Percentiles rank a stretch among this genome's conserved stretches.
These are phyloP conservation scores for Ryuthela nishihirai DNA, from an alignment of 2,888 invertebrate species.

Conservation along the genomic window DNA sequence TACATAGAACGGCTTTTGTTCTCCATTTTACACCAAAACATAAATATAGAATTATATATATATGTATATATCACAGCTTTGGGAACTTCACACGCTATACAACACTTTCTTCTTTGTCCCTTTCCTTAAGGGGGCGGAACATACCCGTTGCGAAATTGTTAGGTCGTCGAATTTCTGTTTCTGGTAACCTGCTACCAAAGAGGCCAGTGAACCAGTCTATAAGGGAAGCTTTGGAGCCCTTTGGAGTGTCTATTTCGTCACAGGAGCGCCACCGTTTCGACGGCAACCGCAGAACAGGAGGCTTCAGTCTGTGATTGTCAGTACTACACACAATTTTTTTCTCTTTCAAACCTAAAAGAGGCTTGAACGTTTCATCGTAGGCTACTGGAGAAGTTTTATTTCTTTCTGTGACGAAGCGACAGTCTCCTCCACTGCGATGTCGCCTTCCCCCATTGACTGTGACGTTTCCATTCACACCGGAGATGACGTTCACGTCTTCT, in stretches of 20 bases:
- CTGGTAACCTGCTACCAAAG: not conserved
- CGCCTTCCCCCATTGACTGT: not conserved
- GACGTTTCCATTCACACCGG: not conserved
- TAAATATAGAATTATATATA: no score
- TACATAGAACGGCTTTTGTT: no score
- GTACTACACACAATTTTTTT: conserved; percentile 9
- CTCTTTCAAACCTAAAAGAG: conserved; percentile 10
- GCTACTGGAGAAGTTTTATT: not conserved
- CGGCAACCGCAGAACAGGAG: not conserved
- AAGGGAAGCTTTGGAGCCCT: not conserved
- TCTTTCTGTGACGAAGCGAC: not conserved
- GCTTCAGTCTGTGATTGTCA: conserved; percentile 11
- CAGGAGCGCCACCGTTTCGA: conserved; percentile 29
- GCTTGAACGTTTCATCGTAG: conserved; percentile 12
- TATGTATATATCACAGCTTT: conserved; percentile 11
- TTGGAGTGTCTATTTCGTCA: conserved; percentile 22
- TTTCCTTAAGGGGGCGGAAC: conserved; percentile 21
- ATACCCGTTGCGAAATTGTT: not conserved
- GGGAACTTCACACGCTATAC: conserved; percentile 5
- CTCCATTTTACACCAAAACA: no score
- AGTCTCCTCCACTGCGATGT: not conserved
- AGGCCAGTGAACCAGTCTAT: conserved; percentile 15
- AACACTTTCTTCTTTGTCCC: conserved; percentile 26
- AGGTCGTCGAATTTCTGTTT: not conserved
- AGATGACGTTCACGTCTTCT: no score